These are phyloP conservation scores for Catharus minimus DNA, from an alignment of 2,113 vertebrate species.

Conservation along the genomic window DNA sequence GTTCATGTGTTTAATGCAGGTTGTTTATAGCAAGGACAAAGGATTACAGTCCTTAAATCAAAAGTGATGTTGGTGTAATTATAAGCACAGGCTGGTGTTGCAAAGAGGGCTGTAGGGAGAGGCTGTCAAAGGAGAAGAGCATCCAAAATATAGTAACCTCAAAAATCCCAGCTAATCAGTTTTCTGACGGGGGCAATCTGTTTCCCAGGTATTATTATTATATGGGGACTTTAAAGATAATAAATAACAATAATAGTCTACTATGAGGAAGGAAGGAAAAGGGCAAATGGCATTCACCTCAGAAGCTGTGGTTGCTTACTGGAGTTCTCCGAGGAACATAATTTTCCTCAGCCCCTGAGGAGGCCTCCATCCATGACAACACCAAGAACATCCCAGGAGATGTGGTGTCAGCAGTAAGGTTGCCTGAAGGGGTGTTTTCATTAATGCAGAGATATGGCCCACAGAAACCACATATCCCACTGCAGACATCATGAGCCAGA, in stretches of 20 bases:
- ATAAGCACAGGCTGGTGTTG: slow-evolving; percentile 45
- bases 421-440: not conserved
- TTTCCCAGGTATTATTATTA: slow-evolving; percentile 61
- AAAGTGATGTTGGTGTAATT: slow-evolving; percentile 61
- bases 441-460: not conserved
- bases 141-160: slow-evolving; percentile 72
- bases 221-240: slow-evolving; percentile 59
- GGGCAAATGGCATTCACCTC: slow-evolving; percentile 59
- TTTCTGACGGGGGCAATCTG: slow-evolving; percentile 59
- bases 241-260: slow-evolving; percentile 63
- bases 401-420: not conserved
- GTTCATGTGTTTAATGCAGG: slow-evolving; percentile 58
- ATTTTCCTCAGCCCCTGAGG: not conserved
- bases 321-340: not conserved
- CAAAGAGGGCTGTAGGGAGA: slow-evolving; percentile 66
- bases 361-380: not conserved
- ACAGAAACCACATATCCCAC: not conserved
- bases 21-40: slow-evolving; percentile 71
- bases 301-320: not conserved
- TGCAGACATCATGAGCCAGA: not conserved
- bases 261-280: slow-evolving; percentile 32
- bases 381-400: not conserved
- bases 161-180: slow-evolving; percentile 69
- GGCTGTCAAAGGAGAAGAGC: slow-evolving; percentile 59
- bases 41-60: slow-evolving; percentile 73